Conservation (phyloP, 2,888 invertebrate genomes). For the Xestia xanthographa region DNA sequence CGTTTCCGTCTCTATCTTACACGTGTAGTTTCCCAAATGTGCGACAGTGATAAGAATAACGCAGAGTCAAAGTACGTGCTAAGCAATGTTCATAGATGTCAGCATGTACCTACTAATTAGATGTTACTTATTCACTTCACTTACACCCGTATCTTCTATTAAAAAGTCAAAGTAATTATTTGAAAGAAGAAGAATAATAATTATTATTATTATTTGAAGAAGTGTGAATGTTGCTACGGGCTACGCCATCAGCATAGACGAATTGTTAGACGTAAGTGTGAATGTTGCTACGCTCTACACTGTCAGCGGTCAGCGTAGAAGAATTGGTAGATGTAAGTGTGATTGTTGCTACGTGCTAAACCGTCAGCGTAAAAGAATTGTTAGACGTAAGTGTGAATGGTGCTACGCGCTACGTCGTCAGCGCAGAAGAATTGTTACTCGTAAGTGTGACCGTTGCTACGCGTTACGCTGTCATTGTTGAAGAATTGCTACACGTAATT, state of each 20-base stretch:
- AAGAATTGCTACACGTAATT: background rate
- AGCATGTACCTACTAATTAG: background rate
- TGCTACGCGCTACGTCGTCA: background rate
- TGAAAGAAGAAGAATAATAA: too few species aligned
- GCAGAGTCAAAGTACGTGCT: background rate
- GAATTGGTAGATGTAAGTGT: too few species aligned
- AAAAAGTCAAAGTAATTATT: too few species aligned
- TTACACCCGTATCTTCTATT: background rate
- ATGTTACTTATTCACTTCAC: background rate
- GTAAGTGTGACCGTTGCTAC: background rate
- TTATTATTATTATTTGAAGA: too few species aligned
- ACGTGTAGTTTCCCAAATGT: background rate
- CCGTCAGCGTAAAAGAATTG: too few species aligned
- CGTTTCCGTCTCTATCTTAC: background rate
- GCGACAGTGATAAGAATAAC: background rate
- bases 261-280: too few species aligned
- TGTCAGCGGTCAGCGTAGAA: too few species aligned
- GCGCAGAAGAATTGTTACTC: background rate
- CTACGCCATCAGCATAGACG: too few species aligned
- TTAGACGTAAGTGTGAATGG: background rate
- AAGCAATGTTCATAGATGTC: background rate
- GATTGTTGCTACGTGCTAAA: too few species aligned
- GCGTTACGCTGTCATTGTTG: background rate
- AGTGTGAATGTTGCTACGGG: too few species aligned
- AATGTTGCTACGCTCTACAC: too few species aligned